These are phyloP conservation scores for Napeogenes sylphis DNA, from an alignment of 2,888 invertebrate genomes.

Conservation along the genomic window DNA sequence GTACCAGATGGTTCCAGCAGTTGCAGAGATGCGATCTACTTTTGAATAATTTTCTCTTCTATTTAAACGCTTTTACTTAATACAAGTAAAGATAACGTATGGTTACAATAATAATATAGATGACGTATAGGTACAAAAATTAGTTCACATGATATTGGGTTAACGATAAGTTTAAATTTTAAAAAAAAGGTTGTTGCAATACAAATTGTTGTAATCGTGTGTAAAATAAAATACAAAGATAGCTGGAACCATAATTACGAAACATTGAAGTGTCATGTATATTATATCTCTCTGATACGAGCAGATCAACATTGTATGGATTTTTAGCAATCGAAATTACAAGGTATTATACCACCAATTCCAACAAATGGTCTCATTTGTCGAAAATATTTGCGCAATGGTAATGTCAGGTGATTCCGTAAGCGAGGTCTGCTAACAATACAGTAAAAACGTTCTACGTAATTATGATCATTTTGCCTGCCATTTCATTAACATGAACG, in stretches of 20 bases:
- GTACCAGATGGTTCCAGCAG: slow-evolving; percentile 34
- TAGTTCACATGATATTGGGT: too few species aligned
- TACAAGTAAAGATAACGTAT: background rate
- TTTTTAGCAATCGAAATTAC: slow-evolving; percentile 62
- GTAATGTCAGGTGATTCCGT: slow-evolving; percentile 73
- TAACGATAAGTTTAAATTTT: too few species aligned
- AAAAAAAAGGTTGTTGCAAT: too few species aligned
- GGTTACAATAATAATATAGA: background rate
- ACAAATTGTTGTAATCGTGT: too few species aligned
- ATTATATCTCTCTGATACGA: slow-evolving; percentile 18
- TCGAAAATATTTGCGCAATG: slow-evolving; percentile 67
- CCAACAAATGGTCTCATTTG: slow-evolving; percentile 68
- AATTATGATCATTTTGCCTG: slow-evolving; percentile 71
- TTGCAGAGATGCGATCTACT: slow-evolving; percentile 33
- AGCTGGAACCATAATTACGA: background rate
- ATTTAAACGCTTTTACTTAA: slow-evolving; percentile 17
- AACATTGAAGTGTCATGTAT: slow-evolving; percentile 6
- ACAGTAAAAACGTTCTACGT: slow-evolving; percentile 67
- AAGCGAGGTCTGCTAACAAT: slow-evolving; percentile 61
- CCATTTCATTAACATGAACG: slow-evolving; percentile 70
- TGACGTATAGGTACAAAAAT: background rate
- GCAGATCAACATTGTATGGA: slow-evolving; percentile 37
- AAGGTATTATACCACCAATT: slow-evolving; percentile 66
- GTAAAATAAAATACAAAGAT: slow-evolving; percentile 4
- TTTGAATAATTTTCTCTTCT: slow-evolving; percentile 32